Percentiles rank a stretch among this genome's conserved stretches.
Evolutionary conservation across 92 coral and sea anemone genomes (phyloP).

Genomic region (Bergia sp.): DNA sequence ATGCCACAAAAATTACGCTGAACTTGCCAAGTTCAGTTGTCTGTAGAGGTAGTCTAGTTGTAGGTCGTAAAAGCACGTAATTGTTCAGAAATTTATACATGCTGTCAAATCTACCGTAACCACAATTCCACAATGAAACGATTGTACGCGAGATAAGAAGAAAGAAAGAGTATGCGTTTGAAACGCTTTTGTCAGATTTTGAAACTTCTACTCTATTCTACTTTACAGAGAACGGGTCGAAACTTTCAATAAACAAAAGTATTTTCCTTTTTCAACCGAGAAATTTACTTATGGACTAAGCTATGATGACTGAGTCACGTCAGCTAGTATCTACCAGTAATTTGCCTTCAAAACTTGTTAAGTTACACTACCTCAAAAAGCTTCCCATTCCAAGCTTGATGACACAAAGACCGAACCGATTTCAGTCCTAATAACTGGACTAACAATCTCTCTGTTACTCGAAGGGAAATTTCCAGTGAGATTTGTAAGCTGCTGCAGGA

Average conservation of each 20-base stretch:
- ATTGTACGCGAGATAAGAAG: neutral
- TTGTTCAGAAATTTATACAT: neutral
- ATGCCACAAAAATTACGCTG: neutral
- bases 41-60: neutral
- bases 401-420: slow-evolving; percentile 9
- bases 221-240: neutral
- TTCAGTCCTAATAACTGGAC: too few species aligned
- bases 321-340: neutral
- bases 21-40: too few species aligned
- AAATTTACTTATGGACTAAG: neutral
- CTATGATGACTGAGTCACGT: neutral
- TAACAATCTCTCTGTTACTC: neutral
- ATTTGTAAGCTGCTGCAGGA: neutral
- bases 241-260: neutral
- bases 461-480: neutral
- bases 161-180: neutral
- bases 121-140: neutral
- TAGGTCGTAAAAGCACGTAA: neutral
- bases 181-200: neutral
- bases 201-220: neutral
- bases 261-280: neutral
- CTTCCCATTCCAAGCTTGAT: slow-evolving; percentile 30
- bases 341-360: neutral
- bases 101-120: neutral
- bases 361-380: slow-evolving; percentile 14